Evolutionary conservation across 92 coral and sea anemone genomes (phyloP).

Genomic region (Anthopleura xanthogrammica): DNA sequence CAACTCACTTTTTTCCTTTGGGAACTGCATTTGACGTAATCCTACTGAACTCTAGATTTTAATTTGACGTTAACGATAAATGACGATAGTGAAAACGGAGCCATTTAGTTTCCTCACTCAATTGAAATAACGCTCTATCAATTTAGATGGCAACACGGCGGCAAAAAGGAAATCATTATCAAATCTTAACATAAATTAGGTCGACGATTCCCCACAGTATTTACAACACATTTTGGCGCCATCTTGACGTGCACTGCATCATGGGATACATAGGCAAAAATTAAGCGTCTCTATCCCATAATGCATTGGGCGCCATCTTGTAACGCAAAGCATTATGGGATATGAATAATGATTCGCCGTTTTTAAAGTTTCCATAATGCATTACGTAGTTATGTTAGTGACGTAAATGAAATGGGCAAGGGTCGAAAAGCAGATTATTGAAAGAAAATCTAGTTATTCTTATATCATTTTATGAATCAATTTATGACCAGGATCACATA

Average conservation of each 20-base stretch:
- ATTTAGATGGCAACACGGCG: too few relatives aligned
- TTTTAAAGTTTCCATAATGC: neutral
- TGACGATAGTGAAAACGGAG: too few relatives aligned
- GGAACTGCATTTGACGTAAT: too few relatives aligned
- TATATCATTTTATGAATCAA: neutral
- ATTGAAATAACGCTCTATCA: too few relatives aligned
- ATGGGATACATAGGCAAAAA: neutral
- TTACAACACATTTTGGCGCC: neutral
- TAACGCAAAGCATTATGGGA: neutral
- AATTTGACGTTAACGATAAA: too few relatives aligned
- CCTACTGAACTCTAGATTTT: too few relatives aligned
- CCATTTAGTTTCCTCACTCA: too few relatives aligned
- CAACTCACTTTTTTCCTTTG: too few relatives aligned
- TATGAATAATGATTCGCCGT: neutral
- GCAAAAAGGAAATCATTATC: neutral
- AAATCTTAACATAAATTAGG: too few relatives aligned
- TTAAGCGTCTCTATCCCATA: too few relatives aligned
- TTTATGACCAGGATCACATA: neutral
- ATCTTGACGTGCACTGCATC: neutral
- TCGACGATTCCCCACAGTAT: too few relatives aligned
- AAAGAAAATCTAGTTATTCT: neutral
- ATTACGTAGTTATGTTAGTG: neutral
- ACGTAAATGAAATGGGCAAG: neutral
- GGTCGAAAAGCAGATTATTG: neutral
- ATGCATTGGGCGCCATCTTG: neutral